Base-by-base conservation (phyloP, 1,140 invertebrate genomes). In the Heliothis virescens region DNA sequence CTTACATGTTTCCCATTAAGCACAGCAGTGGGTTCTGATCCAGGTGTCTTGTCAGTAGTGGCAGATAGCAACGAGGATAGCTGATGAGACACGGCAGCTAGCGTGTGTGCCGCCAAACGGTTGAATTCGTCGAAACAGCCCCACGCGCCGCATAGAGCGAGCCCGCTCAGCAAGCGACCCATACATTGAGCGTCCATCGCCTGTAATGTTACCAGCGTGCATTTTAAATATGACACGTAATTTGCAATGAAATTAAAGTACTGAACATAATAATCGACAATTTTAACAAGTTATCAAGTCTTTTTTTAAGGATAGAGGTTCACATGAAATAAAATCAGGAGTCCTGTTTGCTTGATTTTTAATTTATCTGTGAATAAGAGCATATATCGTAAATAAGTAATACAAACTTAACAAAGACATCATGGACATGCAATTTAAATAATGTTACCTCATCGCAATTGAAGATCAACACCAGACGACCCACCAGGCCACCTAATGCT, bases 101-200 rank as follows among this genome's bases (percentile, higher is more conserved):
- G 95, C 5, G 99, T 99, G 57, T 97, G 97, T 91, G 99, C 98
- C 87, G 99, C 98, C 16, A 99, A 95, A 12, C 99, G 97, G 95
- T 99, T 99, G 93, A 99, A 99, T 95, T 99, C 99, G 95, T 99
- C 99, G 95, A 99, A 99, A 95, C 99, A 99, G 41, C 99, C 99
- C 99, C 99, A 99, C 52, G 98, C 98, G n/a, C 99, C 99, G 93
- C 98, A 98, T 91, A 98, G 97, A 0, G 98, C 98, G 57, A 99
- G 88, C 0, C 99, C 99, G 48, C 98, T 97, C 69, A 99, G 96
- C 86, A 99, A 98, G 72, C 99, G 95, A 18, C 97, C 97, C 97
- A 99, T 98, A 71, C 98, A 98, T 85, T 97, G 96, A 0, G 98
- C 97, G 95, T 99, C 99, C 94, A 99, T 98, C 60, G 98, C 98